phyloP scores from a whole-genome alignment of 2,113 vertebrate species.

The Pongo abelii region DNA sequence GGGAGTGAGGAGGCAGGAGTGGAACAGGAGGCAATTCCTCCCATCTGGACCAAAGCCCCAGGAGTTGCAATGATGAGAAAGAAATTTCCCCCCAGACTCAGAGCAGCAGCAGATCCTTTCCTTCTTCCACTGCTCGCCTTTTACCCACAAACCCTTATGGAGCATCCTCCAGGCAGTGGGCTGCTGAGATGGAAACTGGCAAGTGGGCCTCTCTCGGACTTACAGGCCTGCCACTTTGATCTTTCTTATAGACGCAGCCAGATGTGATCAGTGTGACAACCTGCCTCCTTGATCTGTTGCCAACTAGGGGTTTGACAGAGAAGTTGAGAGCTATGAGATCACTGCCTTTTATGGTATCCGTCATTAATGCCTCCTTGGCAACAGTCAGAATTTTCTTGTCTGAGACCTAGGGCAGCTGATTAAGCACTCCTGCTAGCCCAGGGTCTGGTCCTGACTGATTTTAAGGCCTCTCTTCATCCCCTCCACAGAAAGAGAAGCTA shows the following conservation, averaged over 20 bases:
- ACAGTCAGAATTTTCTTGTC: constrained; percentile 75
- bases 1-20: neutral
- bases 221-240: constrained; percentile 66
- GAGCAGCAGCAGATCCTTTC: neutral
- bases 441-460: constrained; percentile 74
- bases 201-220: neutral
- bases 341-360: constrained; percentile 75
- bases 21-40: neutral
- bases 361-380: constrained; percentile 81
- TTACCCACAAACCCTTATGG: neutral
- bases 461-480: constrained; percentile 72
- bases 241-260: constrained; percentile 73
- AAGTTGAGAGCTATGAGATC: constrained; percentile 73
- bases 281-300: constrained; percentile 81
- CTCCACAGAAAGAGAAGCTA: constrained; percentile 70
- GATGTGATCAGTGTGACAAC: constrained; percentile 73
- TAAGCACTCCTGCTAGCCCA: constrained; percentile 75
- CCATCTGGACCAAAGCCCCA: neutral
- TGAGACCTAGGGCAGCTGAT: constrained; percentile 80
- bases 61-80: neutral
- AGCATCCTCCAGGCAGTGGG: neutral
- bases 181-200: neutral
- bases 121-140: neutral
- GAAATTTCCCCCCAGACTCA: neutral
- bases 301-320: constrained; percentile 77